These are phyloP conservation scores for Mercenaria mercenaria DNA, from an alignment of 1,140 invertebrate species.

Conservation along the genomic window DNA sequence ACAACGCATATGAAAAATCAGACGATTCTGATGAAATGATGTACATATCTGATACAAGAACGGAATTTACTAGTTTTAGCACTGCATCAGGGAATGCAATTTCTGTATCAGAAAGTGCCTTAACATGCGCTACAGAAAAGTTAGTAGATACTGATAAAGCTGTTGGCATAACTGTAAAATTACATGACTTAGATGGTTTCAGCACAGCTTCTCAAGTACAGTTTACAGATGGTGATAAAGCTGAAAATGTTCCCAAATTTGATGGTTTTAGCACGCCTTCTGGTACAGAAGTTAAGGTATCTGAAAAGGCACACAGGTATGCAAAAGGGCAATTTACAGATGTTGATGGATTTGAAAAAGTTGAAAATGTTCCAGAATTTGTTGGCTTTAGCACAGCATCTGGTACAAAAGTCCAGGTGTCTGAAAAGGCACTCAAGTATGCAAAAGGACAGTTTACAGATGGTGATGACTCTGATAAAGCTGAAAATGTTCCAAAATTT, in stretches of 20 bases:
- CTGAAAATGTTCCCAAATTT: background rate
- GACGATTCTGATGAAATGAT: too few relatives aligned
- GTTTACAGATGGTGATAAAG: background rate
- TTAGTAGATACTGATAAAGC: background rate
- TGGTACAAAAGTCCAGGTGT: slow-evolving; percentile 24
- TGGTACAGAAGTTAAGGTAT: slow-evolving; percentile 68
- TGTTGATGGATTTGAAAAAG: background rate
- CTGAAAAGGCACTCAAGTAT: background rate
- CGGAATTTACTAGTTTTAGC: slow-evolving; percentile 17
- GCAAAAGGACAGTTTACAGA: background rate
- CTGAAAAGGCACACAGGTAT: slow-evolving; percentile 66
- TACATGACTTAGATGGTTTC: too few relatives aligned
- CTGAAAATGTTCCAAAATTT: background rate
- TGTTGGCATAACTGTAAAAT: too few relatives aligned
- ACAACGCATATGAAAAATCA: too few relatives aligned
- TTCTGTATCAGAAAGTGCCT: background rate
- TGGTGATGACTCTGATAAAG: background rate
- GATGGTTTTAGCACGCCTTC: slow-evolving; percentile 51
- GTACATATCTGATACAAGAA: too few relatives aligned
- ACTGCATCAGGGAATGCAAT: background rate
- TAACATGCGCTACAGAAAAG: background rate
- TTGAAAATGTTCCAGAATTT: slow-evolving; percentile 4
- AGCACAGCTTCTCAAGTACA: background rate
- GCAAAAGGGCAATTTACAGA: slow-evolving; percentile 10
- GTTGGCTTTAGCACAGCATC: slow-evolving; percentile 49